These are phyloP conservation scores for Arctopsyche grandis DNA, from an alignment of 1,140 invertebrate species.

Conservation along the genomic window DNA sequence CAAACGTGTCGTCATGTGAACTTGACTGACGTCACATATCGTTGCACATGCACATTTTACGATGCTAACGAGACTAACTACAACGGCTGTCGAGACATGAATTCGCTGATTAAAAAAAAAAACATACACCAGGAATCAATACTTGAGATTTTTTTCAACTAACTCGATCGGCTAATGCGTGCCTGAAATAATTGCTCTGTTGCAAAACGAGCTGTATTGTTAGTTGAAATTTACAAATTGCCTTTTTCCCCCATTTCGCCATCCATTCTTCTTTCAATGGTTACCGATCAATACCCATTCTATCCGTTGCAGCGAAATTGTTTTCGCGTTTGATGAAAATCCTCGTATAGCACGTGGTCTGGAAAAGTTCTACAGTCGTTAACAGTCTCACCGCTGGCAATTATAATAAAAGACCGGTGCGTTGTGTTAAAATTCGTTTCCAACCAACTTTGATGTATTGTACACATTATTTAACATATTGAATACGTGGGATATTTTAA, in stretches of 20 bases:
- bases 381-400: neutral
- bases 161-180: neutral
- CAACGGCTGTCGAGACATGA: neutral
- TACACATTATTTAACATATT: conserved; percentile 14
- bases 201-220: neutral
- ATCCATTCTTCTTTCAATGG: neutral
- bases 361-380: neutral
- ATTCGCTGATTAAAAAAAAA: too few relatives aligned
- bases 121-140: too few relatives aligned
- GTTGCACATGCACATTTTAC: conserved; percentile 5
- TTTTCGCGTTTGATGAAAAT: too few relatives aligned
- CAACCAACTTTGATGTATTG: neutral
- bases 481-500: conserved; percentile 15
- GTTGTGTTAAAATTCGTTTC: neutral
- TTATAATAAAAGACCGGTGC: neutral
- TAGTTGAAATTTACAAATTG: neutral
- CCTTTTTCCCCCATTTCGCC: neutral
- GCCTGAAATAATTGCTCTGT: neutral
- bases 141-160: too few relatives aligned
- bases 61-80: neutral
- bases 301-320: too few relatives aligned
- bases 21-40: conserved; percentile 4
- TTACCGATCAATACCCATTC: neutral
- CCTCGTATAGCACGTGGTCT: too few relatives aligned
- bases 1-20: neutral